Conservation (phyloP, 1,140 invertebrate genomes). For the Hyphantria cunea region DNA sequence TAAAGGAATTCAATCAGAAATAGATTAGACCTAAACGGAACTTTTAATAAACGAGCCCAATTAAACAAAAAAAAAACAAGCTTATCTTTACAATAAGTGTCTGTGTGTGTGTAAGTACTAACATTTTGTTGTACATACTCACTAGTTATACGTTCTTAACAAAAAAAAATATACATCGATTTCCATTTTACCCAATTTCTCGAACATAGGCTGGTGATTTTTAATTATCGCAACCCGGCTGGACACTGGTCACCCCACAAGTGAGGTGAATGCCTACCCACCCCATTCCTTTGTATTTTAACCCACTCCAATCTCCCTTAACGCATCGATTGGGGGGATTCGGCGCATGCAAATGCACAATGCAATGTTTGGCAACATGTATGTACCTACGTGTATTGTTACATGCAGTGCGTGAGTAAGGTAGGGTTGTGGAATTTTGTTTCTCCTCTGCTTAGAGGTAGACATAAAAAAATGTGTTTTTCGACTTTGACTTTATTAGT, state of each 20-base stretch:
- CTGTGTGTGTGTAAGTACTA: too few relatives aligned
- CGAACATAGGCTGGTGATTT: slow-evolving; percentile 19
- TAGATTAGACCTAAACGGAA: too few relatives aligned
- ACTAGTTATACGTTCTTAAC: too few relatives aligned
- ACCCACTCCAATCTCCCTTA: slow-evolving; percentile 28
- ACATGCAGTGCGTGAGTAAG: slow-evolving; percentile 11
- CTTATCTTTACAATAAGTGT: too few relatives aligned
- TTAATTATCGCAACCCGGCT: slow-evolving; percentile 36
- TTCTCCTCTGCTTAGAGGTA: neutral
- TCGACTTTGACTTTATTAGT: neutral
- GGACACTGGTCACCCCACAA: slow-evolving; percentile 14
- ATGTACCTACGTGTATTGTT: neutral
- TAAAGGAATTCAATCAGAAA: too few relatives aligned
- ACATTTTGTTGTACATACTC: too few relatives aligned
- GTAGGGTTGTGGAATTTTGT: slow-evolving; percentile 11
- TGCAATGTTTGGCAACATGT: slow-evolving; percentile 27
- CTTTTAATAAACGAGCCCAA: too few relatives aligned
- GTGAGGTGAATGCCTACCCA: slow-evolving; percentile 1
- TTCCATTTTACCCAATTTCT: slow-evolving; percentile 24
- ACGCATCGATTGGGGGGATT: slow-evolving; percentile 60
- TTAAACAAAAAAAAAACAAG: too few relatives aligned
- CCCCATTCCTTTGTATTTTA: neutral
- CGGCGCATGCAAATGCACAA: slow-evolving; percentile 64
- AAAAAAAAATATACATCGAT: too few relatives aligned
- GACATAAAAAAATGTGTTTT: neutral